Evolutionary conservation across 1,140 invertebrate species (phyloP).

Genomic region (Musca vetustissima): DNA sequence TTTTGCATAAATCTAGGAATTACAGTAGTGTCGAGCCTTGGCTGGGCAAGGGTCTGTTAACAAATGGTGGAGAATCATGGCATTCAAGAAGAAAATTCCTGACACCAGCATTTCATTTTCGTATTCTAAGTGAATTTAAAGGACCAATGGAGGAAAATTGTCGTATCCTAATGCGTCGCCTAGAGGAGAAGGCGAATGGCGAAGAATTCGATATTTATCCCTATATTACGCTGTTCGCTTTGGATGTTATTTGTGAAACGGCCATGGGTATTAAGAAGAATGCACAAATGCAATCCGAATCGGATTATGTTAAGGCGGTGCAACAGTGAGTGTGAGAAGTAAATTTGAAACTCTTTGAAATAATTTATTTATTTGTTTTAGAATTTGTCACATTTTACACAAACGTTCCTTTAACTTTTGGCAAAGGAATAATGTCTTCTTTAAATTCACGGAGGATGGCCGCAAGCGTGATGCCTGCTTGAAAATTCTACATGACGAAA

Average conservation of each 20-base stretch:
- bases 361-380: conserved; percentile 29
- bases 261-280: conserved; percentile 77
- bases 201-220: conserved; percentile 64
- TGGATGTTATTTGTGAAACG: conserved; percentile 81
- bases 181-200: conserved; percentile 42
- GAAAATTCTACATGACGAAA: conserved; percentile 43
- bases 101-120: conserved; percentile 89
- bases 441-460: conserved; percentile 51
- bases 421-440: conserved; percentile 61
- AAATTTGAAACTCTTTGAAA: not conserved
- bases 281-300: conserved; percentile 60
- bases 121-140: conserved; percentile 79
- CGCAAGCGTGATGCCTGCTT: conserved; percentile 34
- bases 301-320: conserved; percentile 66
- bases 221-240: conserved; percentile 69
- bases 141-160: conserved; percentile 62
- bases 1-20: conserved; percentile 57
- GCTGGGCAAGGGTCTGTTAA: conserved; percentile 68
- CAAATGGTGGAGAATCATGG: conserved; percentile 75
- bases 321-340: conserved; percentile 41
- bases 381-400: conserved; percentile 55
- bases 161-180: conserved; percentile 45
- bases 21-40: conserved; percentile 65
- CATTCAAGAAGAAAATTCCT: conserved; percentile 75
- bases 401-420: conserved; percentile 64